These are phyloP conservation scores for Chloromyia formosa DNA, from an alignment of 2,888 invertebrate species.

Conservation along the genomic window DNA sequence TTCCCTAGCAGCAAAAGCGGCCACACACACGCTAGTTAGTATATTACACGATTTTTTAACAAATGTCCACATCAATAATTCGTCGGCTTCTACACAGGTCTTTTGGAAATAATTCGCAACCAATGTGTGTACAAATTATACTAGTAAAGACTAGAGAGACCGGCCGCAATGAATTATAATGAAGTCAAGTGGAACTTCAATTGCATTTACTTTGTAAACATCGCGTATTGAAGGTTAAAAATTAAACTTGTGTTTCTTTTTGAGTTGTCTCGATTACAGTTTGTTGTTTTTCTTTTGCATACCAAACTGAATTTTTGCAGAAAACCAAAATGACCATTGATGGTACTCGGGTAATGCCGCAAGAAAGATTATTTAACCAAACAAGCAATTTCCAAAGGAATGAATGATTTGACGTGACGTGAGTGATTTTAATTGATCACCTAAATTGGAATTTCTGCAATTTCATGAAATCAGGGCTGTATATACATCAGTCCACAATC, in stretches of 20 bases:
- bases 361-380: background rate
- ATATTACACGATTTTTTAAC: no score
- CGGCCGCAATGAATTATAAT: background rate
- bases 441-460: constrained; percentile 3
- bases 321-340: background rate
- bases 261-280: background rate
- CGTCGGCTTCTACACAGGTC: no score
- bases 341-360: background rate
- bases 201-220: constrained; percentile 29
- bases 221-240: constrained; percentile 21
- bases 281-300: background rate
- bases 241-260: constrained; percentile 3
- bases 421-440: constrained; percentile 33
- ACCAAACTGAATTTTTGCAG: no score
- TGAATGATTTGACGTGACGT: constrained; percentile 1
- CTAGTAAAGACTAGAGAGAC: no score
- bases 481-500: background rate
- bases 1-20: no score
- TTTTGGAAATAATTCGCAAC: no score
- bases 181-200: constrained; percentile 28
- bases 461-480: background rate
- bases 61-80: no score
- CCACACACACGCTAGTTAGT: no score
- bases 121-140: no score
- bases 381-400: background rate